These are phyloP conservation scores for Nudaria mundana DNA, from an alignment of 2,888 invertebrate species.

Conservation along the genomic window DNA sequence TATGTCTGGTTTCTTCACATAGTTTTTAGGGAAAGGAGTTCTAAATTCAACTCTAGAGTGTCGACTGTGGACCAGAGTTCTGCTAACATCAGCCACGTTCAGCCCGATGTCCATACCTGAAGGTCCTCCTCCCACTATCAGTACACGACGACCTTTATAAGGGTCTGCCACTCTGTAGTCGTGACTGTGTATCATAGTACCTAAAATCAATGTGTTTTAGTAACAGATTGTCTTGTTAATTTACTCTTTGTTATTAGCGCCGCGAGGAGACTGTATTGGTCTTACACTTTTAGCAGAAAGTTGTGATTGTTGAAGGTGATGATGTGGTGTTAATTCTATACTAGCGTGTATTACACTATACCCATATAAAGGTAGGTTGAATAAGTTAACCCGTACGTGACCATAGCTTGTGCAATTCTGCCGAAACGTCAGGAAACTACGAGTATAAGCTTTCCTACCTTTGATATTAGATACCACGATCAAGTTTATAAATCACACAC, in stretches of 20 bases:
- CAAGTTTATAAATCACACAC: no score
- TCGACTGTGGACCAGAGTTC: slow-evolving; percentile 75
- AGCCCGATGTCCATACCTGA: slow-evolving; percentile 88
- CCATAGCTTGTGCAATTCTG: slow-evolving; percentile 63
- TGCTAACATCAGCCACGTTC: slow-evolving; percentile 75
- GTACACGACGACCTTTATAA: slow-evolving; percentile 80
- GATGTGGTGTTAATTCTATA: no score
- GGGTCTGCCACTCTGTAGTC: slow-evolving; percentile 84
- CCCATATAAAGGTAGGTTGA: not conserved
- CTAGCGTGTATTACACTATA: no score
- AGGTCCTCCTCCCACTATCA: slow-evolving; percentile 86
- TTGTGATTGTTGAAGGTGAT: no score
- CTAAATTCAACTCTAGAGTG: slow-evolving; percentile 61
- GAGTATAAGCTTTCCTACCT: no score
- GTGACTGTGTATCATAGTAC: slow-evolving; percentile 86
- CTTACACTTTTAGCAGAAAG: no score
- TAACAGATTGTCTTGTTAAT: not conserved
- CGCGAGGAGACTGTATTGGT: no score
- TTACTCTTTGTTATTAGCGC: no score
- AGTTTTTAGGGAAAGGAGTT: slow-evolving; percentile 69
- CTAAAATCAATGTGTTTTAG: slow-evolving; percentile 41
- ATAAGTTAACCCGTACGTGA: not conserved
- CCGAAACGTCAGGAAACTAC: no score
- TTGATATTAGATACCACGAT: no score
- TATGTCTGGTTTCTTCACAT: slow-evolving; percentile 76